Percentiles rank a stretch among this genome's conserved stretches.
Conservation (phyloP, 1,140 invertebrate genomes). For the Drosophila arawakana region DNA sequence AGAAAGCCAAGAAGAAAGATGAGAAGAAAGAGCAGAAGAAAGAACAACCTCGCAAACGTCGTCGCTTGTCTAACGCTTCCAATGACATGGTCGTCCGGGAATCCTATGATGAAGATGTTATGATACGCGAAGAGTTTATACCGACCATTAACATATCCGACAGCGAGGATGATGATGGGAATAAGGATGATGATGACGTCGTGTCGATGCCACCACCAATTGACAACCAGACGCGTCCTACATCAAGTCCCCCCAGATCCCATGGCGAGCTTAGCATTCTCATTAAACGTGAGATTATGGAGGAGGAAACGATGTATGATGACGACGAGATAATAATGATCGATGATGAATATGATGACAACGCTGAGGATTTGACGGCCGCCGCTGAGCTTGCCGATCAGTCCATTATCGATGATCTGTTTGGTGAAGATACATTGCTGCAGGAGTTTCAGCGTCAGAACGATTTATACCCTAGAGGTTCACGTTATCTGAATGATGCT, state of each 20-base stretch:
- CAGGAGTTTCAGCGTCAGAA: slow-evolving; percentile 70
- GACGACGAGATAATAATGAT: slow-evolving; percentile 77
- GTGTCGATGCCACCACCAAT: background rate
- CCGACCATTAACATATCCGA: slow-evolving; percentile 47
- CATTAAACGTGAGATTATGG: slow-evolving; percentile 76
- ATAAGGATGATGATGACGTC: background rate
- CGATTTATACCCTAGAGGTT: slow-evolving; percentile 54
- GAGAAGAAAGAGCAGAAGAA: background rate
- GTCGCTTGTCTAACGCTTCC: background rate
- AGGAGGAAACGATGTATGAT: slow-evolving; percentile 57
- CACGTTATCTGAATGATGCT: slow-evolving; percentile 30
- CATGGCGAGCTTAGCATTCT: slow-evolving; percentile 52
- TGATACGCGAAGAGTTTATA: slow-evolving; percentile 18
- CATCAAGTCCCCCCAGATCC: background rate
- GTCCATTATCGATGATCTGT: slow-evolving; percentile 68
- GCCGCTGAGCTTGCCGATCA: slow-evolving; percentile 61
- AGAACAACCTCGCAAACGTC: slow-evolving; percentile 34
- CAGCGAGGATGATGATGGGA: slow-evolving; percentile 48
- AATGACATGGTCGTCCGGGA: slow-evolving; percentile 37
- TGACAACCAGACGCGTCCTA: background rate
- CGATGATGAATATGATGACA: slow-evolving; percentile 80
- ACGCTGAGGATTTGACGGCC: slow-evolving; percentile 6
- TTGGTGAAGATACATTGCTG: slow-evolving; percentile 62
- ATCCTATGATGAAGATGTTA: slow-evolving; percentile 55
- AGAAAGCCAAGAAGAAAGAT: background rate